phyloP scores from a whole-genome alignment of 2,888 invertebrate genomes.

The Eristalis tenax region DNA sequence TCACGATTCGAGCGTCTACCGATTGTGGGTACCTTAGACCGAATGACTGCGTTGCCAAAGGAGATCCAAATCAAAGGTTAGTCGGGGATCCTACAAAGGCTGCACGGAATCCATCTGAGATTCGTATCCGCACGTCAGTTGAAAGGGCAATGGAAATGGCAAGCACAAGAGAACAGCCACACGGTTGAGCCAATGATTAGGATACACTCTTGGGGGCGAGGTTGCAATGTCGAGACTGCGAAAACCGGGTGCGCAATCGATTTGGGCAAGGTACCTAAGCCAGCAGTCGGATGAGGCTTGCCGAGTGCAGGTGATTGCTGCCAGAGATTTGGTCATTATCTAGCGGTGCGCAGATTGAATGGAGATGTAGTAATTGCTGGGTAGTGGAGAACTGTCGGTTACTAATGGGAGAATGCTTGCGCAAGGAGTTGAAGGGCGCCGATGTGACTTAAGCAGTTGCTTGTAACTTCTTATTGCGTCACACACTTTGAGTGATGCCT shows the following conservation, averaged over 20 bases:
- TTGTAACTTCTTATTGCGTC: not conserved
- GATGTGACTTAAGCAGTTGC: not conserved
- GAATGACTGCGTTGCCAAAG: conserved; percentile 51
- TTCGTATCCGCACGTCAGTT: conserved; percentile 36
- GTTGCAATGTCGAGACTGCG: conserved; percentile 19
- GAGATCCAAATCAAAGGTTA: conserved; percentile 25
- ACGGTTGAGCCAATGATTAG: conserved; percentile 43
- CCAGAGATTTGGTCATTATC: not conserved
- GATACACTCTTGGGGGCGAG: conserved; percentile 47
- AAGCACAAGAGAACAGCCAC: conserved; percentile 11
- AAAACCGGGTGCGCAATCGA: not conserved
- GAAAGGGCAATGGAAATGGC: conserved; percentile 68
- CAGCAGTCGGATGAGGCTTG: not conserved
- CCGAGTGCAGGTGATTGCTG: not conserved
- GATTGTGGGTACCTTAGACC: not conserved
- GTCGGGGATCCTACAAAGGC: conserved; percentile 34
- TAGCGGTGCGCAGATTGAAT: not conserved
- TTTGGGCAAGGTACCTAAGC: not conserved
- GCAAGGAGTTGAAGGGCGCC: not conserved
- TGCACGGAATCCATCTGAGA: conserved; percentile 57
- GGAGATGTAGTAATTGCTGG: not conserved
- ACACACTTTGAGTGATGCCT: not conserved
- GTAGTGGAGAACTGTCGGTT: not conserved
- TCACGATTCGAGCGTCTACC: too few species aligned
- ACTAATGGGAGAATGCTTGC: not conserved